phyloP scores from a whole-genome alignment of 1,140 invertebrate genomes.

The Probaryconus sp. region DNA sequence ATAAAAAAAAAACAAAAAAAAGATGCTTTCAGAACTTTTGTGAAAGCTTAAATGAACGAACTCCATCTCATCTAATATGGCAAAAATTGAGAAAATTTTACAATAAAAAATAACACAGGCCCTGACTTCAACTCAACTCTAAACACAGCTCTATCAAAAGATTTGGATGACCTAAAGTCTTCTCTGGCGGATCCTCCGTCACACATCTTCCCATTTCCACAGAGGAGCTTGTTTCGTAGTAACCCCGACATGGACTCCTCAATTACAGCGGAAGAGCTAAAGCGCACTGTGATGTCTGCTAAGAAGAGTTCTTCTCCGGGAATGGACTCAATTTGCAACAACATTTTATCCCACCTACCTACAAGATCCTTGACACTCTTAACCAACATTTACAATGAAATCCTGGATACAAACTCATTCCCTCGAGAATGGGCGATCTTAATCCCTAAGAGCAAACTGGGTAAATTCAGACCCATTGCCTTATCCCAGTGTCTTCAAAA shows the following conservation, averaged over 20 bases:
- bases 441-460: constrained; percentile 14
- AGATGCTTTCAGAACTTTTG: not conserved
- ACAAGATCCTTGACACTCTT: not conserved
- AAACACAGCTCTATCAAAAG: not conserved
- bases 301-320: not conserved
- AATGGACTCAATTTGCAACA: not conserved
- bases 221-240: not conserved
- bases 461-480: constrained; percentile 26
- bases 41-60: not conserved
- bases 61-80: constrained; percentile 5
- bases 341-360: not conserved
- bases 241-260: not conserved
- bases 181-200: not conserved
- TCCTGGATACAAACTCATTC: not conserved
- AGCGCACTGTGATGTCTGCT: no score
- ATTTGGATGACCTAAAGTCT: not conserved
- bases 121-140: constrained; percentile 3
- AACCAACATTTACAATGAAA: not conserved
- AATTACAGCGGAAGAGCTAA: not conserved
- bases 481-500: constrained; percentile 12
- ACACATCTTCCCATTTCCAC: not conserved
- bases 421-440: not conserved
- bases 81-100: constrained; percentile 14
- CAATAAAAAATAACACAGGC: constrained; percentile 9
- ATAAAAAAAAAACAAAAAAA: constrained; percentile 1